phyloP scores from a whole-genome alignment of 2,113 vertebrate species.

The Pampusana beccarii region DNA sequence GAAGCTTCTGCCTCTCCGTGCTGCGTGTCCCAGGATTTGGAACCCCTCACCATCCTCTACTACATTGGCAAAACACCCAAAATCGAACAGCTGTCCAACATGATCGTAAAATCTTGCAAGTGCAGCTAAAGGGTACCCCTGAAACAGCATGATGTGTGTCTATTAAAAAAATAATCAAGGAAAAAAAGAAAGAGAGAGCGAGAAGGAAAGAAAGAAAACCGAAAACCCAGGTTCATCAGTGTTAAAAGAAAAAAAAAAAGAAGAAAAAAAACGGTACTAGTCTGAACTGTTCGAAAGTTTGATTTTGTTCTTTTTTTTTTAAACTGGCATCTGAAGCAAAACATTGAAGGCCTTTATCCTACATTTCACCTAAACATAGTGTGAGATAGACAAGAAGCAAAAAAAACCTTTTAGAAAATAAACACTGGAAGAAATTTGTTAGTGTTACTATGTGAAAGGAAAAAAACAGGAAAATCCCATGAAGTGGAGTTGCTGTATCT shows the following conservation, averaged over 20 bases:
- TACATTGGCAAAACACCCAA: conserved; percentile 96
- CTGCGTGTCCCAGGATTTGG: conserved; percentile 96
- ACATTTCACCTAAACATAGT: conserved; percentile 75
- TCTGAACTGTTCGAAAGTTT: conserved; percentile 75
- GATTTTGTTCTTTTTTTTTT: conserved; percentile 60
- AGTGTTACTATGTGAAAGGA: conserved; percentile 94
- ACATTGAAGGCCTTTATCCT: conserved; percentile 75
- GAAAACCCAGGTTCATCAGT: conserved; percentile 60
- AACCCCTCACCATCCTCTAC: conserved; percentile 96
- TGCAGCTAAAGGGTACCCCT: conserved; percentile 87
- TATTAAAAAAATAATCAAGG: background rate
- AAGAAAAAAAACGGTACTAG: conserved; percentile 76
- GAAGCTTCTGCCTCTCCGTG: conserved; percentile 96
- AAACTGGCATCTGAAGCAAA: conserved; percentile 77
- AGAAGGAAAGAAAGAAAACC: conserved; percentile 42
- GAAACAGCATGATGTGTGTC: background rate
- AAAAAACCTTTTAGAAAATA: conserved; percentile 77
- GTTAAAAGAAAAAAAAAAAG: conserved; percentile 58
- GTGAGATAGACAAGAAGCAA: conserved; percentile 80
- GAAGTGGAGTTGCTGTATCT: conserved; percentile 81
- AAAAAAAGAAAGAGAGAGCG: background rate
- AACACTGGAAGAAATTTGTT: conserved; percentile 98
- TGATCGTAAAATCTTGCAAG: conserved; percentile 99
- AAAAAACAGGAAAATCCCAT: conserved; percentile 83
- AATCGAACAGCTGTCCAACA: conserved; percentile 97